Evolutionary conservation across 1,140 invertebrate species (phyloP).

Genomic region (Chrysomallon squamiferum): DNA sequence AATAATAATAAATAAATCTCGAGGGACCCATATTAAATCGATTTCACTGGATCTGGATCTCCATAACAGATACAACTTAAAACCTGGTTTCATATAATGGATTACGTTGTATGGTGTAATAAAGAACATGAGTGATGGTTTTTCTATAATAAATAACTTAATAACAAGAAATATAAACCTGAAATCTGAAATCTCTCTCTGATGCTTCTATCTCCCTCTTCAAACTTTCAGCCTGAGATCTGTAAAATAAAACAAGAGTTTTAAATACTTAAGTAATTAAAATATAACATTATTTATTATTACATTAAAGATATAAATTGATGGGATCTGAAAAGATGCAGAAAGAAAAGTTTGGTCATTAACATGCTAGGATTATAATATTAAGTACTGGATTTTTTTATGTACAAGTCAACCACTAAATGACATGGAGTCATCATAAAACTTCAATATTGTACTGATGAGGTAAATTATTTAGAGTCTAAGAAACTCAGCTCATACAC

Average conservation of each 20-base stretch:
- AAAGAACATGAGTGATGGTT: no score
- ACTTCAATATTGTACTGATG: no score
- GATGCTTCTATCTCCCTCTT: constrained; percentile 53
- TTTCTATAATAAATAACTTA: no score
- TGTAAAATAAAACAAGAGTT: constrained; percentile 23
- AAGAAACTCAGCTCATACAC: no score
- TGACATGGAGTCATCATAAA: no score
- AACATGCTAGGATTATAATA: neutral
- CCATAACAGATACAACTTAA: no score
- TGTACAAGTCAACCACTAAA: neutral
- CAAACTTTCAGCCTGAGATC: constrained; percentile 51
- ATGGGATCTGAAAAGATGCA: neutral
- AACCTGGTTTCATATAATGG: no score
- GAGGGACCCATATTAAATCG: no score
- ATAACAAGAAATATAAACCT: constrained; percentile 28
- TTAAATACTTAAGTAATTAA: neutral
- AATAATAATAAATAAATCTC: no score
- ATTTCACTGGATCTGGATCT: no score
- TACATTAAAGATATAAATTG: neutral
- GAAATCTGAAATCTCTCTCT: constrained; percentile 55
- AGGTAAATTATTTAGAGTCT: no score
- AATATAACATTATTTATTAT: neutral
- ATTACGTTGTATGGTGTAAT: no score
- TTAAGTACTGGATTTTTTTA: neutral
- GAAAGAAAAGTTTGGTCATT: neutral